phyloP scores from a whole-genome alignment of 2,888 invertebrate genomes.

The Ptilodon capucinus region DNA sequence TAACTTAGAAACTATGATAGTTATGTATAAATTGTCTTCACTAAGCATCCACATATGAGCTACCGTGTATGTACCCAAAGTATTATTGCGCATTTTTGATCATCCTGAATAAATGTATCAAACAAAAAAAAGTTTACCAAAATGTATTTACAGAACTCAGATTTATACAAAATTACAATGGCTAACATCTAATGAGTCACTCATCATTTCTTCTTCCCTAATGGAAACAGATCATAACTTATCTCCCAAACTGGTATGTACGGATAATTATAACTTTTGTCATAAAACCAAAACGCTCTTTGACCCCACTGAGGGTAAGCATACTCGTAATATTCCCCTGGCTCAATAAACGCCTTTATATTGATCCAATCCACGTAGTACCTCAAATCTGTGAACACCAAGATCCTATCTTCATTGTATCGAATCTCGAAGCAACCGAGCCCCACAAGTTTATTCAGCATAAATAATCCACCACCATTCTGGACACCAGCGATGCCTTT shows the following conservation, averaged over 20 bases:
- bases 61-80: too few relatives aligned
- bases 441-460: background rate
- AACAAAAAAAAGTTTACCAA: too few relatives aligned
- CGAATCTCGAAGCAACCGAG: background rate
- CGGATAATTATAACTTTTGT: background rate
- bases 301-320: background rate
- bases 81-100: too few relatives aligned
- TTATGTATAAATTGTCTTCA: too few relatives aligned
- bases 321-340: background rate
- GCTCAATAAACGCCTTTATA: background rate
- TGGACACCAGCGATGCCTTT: background rate
- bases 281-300: too few relatives aligned
- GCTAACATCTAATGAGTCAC: too few relatives aligned
- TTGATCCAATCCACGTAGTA: background rate
- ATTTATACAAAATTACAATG: too few relatives aligned
- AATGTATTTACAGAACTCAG: too few relatives aligned
- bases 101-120: too few relatives aligned
- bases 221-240: background rate
- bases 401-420: conserved; percentile 28
- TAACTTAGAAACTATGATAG: too few relatives aligned
- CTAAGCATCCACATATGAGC: too few relatives aligned
- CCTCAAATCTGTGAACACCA: conserved; percentile 30
- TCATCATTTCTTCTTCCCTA: background rate
- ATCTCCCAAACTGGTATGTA: background rate
- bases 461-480: background rate